Percentiles rank a stretch among this genome's conserved stretches.
These are phyloP conservation scores for Chironomus striatipennis DNA, from an alignment of 1,140 invertebrate species.

Conservation along the genomic window DNA sequence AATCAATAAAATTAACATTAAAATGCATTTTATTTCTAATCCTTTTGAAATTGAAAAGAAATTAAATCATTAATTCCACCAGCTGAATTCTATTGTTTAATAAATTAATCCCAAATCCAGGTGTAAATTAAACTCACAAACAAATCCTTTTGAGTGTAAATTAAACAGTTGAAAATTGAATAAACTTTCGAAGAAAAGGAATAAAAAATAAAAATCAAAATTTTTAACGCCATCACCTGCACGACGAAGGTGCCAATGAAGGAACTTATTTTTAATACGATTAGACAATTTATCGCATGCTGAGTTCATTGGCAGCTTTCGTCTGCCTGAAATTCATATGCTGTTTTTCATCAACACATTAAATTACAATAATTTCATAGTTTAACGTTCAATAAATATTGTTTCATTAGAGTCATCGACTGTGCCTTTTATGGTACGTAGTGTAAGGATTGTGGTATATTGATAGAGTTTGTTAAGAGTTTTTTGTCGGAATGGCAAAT, in stretches of 20 bases:
- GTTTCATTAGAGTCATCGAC: conserved; percentile 10
- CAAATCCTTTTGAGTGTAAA: too few relatives aligned
- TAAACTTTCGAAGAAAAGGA: background rate
- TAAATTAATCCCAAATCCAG: too few relatives aligned
- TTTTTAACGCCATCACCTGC: conserved; percentile 4
- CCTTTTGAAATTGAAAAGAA: too few relatives aligned
- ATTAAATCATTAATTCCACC: too few relatives aligned
- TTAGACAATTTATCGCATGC: background rate
- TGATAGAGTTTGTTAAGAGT: too few relatives aligned
- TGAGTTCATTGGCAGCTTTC: conserved; percentile 19
- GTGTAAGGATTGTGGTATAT: too few relatives aligned
- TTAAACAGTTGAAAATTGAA: background rate
- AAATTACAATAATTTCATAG: conserved; percentile 23
- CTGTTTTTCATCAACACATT: background rate
- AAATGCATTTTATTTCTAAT: too few relatives aligned
- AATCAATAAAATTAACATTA: too few relatives aligned
- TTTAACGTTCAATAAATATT: conserved; percentile 22
- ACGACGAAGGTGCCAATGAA: background rate
- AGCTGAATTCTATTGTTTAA: too few relatives aligned
- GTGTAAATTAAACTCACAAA: too few relatives aligned
- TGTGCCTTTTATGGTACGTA: background rate
- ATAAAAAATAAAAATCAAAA: background rate
- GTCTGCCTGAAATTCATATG: background rate
- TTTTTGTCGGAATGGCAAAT: too few relatives aligned
- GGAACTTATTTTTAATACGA: background rate